phyloP scores from a whole-genome alignment of 2,113 vertebrate genomes.

The Python bivittatus region DNA sequence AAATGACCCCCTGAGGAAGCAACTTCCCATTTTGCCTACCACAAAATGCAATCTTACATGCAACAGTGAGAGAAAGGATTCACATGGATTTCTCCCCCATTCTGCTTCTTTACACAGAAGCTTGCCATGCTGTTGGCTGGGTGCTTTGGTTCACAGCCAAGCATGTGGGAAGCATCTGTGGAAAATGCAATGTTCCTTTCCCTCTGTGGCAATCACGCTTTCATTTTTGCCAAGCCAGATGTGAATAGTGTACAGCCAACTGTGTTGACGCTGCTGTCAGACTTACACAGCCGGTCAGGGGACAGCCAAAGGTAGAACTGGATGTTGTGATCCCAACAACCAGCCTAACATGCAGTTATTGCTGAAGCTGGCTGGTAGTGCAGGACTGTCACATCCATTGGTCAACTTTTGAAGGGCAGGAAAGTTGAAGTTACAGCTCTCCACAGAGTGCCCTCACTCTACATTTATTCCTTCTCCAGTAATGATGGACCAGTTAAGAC shows the following conservation, averaged over 20 bases:
- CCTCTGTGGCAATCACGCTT: not conserved
- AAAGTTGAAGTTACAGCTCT: not conserved
- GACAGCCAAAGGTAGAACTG: not conserved
- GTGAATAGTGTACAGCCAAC: not conserved
- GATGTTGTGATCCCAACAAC: not conserved
- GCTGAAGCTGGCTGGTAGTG: not conserved
- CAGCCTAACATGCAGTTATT: not conserved
- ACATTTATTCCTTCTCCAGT: not conserved
- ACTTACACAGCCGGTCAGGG: not conserved
- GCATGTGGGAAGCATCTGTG: not conserved
- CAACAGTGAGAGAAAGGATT: not conserved
- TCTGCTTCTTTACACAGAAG: not conserved
- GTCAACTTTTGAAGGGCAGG: not conserved
- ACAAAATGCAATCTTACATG: not conserved
- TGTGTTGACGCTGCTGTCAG: not conserved
- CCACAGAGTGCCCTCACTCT: not conserved
- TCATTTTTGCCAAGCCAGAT: not conserved
- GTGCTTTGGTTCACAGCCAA: not conserved
- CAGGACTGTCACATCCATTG: not conserved
- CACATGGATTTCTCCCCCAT: conserved; percentile 38
- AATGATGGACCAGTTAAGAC: not conserved
- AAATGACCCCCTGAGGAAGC: not conserved
- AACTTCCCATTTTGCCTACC: not conserved
- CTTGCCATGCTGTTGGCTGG: not conserved
- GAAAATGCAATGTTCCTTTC: not conserved